Conservation (phyloP, 2,113 vertebrate genomes). For the Pholis gunnellus region DNA sequence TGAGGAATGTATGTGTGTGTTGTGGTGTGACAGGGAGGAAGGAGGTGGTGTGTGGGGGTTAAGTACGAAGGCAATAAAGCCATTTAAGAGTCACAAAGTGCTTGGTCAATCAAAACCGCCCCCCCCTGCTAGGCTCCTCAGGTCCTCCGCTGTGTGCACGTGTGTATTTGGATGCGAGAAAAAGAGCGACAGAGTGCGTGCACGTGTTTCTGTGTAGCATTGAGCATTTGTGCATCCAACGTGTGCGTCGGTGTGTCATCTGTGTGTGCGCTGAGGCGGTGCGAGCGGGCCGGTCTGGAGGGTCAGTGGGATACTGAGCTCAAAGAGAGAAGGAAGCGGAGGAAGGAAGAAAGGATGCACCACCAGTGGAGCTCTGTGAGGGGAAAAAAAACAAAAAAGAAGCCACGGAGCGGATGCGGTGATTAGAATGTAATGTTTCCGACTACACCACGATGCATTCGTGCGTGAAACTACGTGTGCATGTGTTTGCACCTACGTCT, state of each 20-base stretch:
- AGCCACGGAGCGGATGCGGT: conserved; percentile 34
- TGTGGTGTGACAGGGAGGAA: conserved; percentile 39
- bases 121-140: conserved; percentile 50
- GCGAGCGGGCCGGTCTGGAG: conserved; percentile 31
- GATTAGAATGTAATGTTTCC: conserved; percentile 27
- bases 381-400: neutral
- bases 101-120: conserved; percentile 66
- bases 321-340: conserved; percentile 29
- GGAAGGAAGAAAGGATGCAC: conserved; percentile 29
- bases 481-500: conserved; percentile 12
- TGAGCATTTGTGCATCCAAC: conserved; percentile 7
- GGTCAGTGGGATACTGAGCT: conserved; percentile 42
- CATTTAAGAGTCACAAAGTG: conserved; percentile 68
- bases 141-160: neutral
- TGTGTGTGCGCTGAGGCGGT: conserved; percentile 7
- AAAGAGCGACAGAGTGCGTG: too few species aligned
- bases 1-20: conserved; percentile 22
- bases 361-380: conserved; percentile 30
- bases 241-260: neutral
- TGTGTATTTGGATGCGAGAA: too few species aligned
- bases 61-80: conserved; percentile 55
- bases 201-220: neutral
- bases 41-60: conserved; percentile 36
- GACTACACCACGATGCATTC: conserved; percentile 8
- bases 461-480: conserved; percentile 19